Percentiles rank a stretch among this genome's conserved stretches.
These are phyloP conservation scores for Galagoides demidoff DNA, from an alignment of 2,797 vertebrate species.

Conservation along the genomic window DNA sequence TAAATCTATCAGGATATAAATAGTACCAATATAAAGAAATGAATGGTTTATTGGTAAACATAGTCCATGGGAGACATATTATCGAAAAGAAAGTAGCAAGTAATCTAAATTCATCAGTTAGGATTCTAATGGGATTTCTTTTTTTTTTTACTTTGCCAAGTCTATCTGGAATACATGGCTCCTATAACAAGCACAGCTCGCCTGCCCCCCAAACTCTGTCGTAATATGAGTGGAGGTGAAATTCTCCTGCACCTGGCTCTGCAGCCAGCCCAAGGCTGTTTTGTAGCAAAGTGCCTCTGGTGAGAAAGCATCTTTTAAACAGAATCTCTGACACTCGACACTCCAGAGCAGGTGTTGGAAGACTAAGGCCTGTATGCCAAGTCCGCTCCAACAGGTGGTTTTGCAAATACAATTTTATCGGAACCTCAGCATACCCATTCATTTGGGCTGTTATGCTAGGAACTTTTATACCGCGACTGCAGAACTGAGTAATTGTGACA, in stretches of 20 bases:
- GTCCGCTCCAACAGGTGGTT: background rate
- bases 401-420: background rate
- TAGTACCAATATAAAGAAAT: background rate
- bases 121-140: background rate
- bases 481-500: background rate
- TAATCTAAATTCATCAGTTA: background rate
- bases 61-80: background rate
- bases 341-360: background rate
- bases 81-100: background rate
- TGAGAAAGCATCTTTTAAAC: background rate
- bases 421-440: no score
- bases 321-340: background rate
- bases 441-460: background rate
- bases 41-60: background rate
- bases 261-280: background rate
- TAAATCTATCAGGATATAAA: background rate
- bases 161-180: background rate
- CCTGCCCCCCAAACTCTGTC: rapidly evolving
- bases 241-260: no score
- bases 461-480: rapidly evolving
- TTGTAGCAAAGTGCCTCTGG: rapidly evolving
- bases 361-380: no score
- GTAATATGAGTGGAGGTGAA: background rate
- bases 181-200: background rate
- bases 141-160: background rate